Evolutionary conservation across 2,888 invertebrate genomes (phyloP), one percentile per base, ranked within the genome.

Genomic region (Phaedon cochleariae): DNA sequence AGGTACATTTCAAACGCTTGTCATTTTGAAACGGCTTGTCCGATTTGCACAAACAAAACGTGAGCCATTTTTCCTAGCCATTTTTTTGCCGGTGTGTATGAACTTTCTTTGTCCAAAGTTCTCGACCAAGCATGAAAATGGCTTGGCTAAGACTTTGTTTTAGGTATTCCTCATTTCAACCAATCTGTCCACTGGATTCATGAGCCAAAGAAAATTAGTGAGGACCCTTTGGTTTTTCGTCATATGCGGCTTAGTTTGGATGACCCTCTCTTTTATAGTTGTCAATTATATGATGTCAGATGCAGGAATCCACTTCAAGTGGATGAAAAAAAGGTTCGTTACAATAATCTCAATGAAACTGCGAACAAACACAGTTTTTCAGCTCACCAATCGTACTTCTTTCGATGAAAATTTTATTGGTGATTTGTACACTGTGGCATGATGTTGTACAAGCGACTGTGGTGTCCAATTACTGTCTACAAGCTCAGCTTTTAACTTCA

Each of bases 361-460:
- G 4, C 29, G 12, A 15, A 41, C 41, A n/a, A 15, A 41, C 41
- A 15, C 41, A 41, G 41, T 41, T 65, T 73, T 82, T 59, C 80
- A 90, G 90, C 76, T 85, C 88, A 0, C 76, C 80, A 3, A 5
- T 9, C 51, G 82, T 87, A 51, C 83, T 85, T 72, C 75, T 86
- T 65, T 69, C 81, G 1, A 77, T 90, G 49, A 89, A 91, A 83
- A 83, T 90, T 34, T 77, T 90, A 6, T 81, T 93, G 63, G 87
- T 92, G 26, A 79, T 89, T 45, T 90, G 90, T 70, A 91, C 93
- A 9, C 80, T 92, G 65, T 89, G 90, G 82, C 93, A 94, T 78
- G 93, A 94, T 80, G 89, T 92, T 82, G 90, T 94, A 60, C 93
- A 94, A 82, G 91, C 92, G n/a, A 90, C 93, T 2, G 89, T 94